These are phyloP conservation scores for Globicephala melas DNA, from an alignment of 2,113 vertebrate genomes.

Conservation along the genomic window DNA sequence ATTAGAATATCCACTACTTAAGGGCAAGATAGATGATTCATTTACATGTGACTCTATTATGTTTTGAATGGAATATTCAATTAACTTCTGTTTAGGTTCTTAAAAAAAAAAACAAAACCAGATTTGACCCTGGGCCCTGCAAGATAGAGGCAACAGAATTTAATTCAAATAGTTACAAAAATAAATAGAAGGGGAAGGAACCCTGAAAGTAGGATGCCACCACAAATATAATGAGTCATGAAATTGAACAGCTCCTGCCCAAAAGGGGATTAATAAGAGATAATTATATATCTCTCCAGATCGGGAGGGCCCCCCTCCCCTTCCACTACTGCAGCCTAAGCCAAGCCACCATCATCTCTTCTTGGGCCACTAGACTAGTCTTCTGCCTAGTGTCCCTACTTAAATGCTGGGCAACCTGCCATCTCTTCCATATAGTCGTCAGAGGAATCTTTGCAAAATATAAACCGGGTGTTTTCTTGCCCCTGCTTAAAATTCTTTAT, in stretches of 20 bases:
- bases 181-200: not conserved
- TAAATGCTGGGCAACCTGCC: not conserved
- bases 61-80: not conserved
- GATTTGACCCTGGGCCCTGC: not conserved
- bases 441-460: not conserved
- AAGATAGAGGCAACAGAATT: not conserved
- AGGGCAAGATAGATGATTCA: not conserved
- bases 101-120: not conserved
- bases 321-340: not conserved
- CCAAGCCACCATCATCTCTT: not conserved
- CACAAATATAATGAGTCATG: not conserved
- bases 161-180: not conserved
- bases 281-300: not conserved
- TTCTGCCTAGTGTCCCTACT: not conserved
- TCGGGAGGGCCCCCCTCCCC: not conserved
- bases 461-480: not conserved
- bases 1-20: not conserved
- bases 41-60: not conserved
- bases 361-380: not conserved
- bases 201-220: not conserved
- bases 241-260: not conserved
- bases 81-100: not conserved
- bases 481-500: not conserved
- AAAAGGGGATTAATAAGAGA: not conserved
- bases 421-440: not conserved